A percentile compares a stretch with the other conserved stretches of the same genome.
Evolutionary conservation across 2,797 vertebrate species (phyloP).

Genomic region (Aselliscus stoliczkanus): DNA sequence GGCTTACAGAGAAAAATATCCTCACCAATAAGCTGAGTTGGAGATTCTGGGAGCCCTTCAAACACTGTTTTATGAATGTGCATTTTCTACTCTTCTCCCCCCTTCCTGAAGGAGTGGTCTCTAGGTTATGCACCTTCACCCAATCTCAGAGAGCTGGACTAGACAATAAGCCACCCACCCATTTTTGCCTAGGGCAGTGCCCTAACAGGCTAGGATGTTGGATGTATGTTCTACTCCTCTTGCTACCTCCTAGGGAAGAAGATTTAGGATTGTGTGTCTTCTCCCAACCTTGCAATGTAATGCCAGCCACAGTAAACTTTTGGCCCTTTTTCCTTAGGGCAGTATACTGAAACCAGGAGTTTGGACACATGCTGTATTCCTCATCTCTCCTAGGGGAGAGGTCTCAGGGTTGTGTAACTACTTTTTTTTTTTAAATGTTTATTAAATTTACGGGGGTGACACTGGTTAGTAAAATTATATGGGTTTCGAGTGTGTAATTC

Average conservation of each 20-base stretch:
- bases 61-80: background rate
- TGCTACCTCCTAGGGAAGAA: background rate
- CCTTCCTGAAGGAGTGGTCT: background rate
- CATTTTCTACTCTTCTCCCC: no score
- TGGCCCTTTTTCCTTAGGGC: background rate
- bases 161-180: background rate
- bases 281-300: background rate
- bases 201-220: background rate
- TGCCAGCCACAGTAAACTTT: background rate
- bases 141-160: background rate
- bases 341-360: background rate
- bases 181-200: background rate
- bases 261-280: background rate
- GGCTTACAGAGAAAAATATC: background rate
- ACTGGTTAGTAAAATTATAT: no score
- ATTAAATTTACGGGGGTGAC: no score
- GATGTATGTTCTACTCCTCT: no score
- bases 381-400: background rate
- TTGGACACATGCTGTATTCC: background rate
- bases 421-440: background rate
- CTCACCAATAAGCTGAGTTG: background rate
- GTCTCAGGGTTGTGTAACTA: no score
- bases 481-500: no score
- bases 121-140: background rate
- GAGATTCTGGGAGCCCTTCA: background rate